These are phyloP conservation scores for Kryptopterus vitreolus DNA, from an alignment of 2,797 vertebrate species.

Conservation along the genomic window DNA sequence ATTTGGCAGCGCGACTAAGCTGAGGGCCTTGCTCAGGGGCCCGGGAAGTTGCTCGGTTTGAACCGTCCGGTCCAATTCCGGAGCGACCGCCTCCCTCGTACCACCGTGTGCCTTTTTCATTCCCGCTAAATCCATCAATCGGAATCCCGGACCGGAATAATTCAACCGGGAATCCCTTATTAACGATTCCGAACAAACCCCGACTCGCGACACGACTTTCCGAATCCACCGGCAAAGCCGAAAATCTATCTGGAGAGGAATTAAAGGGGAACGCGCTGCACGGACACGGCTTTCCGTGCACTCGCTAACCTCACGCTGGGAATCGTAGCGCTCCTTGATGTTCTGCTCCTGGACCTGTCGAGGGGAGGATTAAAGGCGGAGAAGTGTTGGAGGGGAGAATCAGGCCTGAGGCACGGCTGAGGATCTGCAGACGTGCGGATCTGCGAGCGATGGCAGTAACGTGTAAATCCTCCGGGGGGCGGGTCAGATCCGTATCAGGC, in stretches of 20 bases:
- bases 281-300: neutral
- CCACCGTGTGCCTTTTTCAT: neutral
- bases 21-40: too few species aligned
- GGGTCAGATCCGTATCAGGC: neutral
- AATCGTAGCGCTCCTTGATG: slow-evolving; percentile 1
- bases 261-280: neutral
- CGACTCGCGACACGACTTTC: neutral
- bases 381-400: neutral
- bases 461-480: neutral
- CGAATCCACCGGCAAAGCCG: neutral
- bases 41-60: too few species aligned
- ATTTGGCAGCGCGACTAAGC: too few species aligned
- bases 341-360: neutral
- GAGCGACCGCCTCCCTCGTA: too few species aligned
- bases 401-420: slow-evolving; percentile 5
- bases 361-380: slow-evolving; percentile 20
- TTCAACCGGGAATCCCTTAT: neutral
- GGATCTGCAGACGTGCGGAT: neutral
- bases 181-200: neutral
- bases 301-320: slow-evolving; percentile 2
- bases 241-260: slow-evolving; percentile 6
- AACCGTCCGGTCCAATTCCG: too few species aligned
- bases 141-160: neutral
- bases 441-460: slow-evolving; percentile 3
- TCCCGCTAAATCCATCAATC: neutral